A percentile compares a stretch with the other conserved stretches of the same genome.
Evolutionary conservation across 2,113 vertebrate genomes (phyloP).

Genomic region (Aplodontia rufa): DNA sequence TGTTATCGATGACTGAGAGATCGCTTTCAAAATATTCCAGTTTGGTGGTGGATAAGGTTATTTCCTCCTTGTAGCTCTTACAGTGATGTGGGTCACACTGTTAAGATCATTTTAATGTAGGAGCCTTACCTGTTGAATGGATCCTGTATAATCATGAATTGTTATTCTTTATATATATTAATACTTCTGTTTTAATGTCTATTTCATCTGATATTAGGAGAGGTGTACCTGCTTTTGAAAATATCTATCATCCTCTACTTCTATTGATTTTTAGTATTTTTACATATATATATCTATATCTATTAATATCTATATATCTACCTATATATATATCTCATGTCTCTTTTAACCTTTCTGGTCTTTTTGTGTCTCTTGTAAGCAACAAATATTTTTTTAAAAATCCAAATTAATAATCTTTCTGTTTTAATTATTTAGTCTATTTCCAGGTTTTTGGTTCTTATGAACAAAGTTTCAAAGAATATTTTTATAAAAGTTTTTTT

Average conservation of each 20-base stretch:
- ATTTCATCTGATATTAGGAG: neutral
- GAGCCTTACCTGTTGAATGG: neutral
- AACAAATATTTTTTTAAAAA: neutral
- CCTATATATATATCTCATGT: no score
- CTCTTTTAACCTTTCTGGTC: neutral
- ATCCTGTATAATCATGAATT: neutral
- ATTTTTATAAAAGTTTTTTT: neutral
- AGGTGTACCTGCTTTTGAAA: neutral
- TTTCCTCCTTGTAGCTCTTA: neutral
- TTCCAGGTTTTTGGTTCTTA: neutral
- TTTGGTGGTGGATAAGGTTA: neutral
- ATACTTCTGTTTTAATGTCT: neutral
- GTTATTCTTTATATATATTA: neutral
- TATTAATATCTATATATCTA: no score
- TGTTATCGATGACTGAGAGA: neutral
- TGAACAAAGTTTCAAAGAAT: neutral
- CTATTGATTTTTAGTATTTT: neutral
- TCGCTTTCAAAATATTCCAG: neutral
- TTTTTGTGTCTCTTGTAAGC: constrained; percentile 16
- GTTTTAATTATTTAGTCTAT: constrained; percentile 29
- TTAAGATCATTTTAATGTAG: neutral
- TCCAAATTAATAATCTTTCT: neutral
- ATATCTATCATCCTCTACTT: neutral
- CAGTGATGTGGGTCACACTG: neutral
- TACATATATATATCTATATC: no score